phyloP scores from a whole-genome alignment of 2,888 invertebrate genomes.

The Dolichomitus sp. region DNA sequence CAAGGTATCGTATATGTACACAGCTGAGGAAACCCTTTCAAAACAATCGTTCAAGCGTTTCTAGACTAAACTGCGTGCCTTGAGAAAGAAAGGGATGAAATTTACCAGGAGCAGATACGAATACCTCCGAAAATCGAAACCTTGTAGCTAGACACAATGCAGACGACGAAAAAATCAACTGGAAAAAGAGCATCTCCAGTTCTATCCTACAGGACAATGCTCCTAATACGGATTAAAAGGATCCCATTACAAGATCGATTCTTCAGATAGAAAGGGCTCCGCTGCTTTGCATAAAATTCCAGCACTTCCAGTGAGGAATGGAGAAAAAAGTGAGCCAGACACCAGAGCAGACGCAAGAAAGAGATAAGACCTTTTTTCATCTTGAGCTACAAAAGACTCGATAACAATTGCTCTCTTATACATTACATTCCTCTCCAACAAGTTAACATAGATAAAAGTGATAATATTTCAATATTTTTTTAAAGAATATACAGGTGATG shows the following conservation, averaged over 20 bases:
- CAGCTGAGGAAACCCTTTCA: conserved; percentile 78
- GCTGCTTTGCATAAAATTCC: conserved; percentile 70
- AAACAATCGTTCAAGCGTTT: conserved; percentile 73
- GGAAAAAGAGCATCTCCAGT: conserved; percentile 28
- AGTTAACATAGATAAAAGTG: conserved; percentile 6
- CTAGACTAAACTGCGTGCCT: conserved; percentile 33
- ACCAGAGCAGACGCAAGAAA: conserved; percentile 29
- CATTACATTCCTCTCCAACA: conserved; percentile 27
- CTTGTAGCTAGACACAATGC: conserved; percentile 21
- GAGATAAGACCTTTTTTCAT: conserved; percentile 30
- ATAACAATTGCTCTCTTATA: conserved; percentile 23
- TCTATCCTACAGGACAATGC: conserved; percentile 56
- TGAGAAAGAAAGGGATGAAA: conserved; percentile 32
- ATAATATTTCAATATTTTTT: conserved; percentile 3
- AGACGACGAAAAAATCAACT: background rate
- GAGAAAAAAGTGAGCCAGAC: conserved; percentile 28
- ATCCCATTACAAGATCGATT: conserved; percentile 74
- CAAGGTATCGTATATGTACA: conserved; percentile 71
- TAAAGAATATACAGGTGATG: conserved; percentile 10
- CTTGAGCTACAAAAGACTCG: conserved; percentile 13
- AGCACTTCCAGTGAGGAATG: conserved; percentile 18
- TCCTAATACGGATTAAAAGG: conserved; percentile 70
- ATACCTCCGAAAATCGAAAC: conserved; percentile 30
- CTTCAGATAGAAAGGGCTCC: conserved; percentile 63
- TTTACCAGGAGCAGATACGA: conserved; percentile 17